Conservation (phyloP, 2,888 invertebrate species). For the Lithophane ornitopus region DNA sequence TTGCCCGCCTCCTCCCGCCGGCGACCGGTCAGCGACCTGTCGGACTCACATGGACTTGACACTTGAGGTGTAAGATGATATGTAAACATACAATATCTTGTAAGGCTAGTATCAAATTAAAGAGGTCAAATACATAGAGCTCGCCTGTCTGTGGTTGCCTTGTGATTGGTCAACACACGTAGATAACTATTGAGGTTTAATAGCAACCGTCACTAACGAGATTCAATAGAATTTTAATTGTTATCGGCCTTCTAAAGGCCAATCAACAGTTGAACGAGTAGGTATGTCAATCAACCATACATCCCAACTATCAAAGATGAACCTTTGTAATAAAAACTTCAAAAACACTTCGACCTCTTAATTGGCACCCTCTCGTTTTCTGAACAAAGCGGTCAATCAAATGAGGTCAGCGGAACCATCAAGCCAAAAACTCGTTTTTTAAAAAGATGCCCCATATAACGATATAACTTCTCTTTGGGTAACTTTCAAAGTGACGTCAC, state of each 20-base stretch:
- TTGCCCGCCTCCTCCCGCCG: neutral
- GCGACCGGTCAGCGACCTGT: conserved; percentile 50
- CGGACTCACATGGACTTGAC: conserved; percentile 19
- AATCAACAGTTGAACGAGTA: no score
- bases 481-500: conserved; percentile 57
- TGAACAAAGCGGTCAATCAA: conserved; percentile 11
- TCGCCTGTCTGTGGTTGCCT: conserved; percentile 25
- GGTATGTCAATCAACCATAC: conserved; percentile 32
- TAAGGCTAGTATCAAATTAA: conserved; percentile 45
- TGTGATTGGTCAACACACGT: conserved; percentile 13
- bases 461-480: conserved; percentile 57
- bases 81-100: conserved; percentile 29
- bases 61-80: conserved; percentile 37
- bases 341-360: conserved; percentile 12
- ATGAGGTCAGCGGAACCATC: conserved; percentile 23
- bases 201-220: no score
- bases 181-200: conserved; percentile 21
- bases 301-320: no score
- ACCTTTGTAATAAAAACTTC: conserved; percentile 21
- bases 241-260: no score
- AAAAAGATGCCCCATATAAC: conserved; percentile 37
- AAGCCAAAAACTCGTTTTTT: conserved; percentile 33
- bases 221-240: no score
- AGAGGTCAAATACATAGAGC: conserved; percentile 32
- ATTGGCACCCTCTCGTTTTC: conserved; percentile 11